Conservation (phyloP, 1,140 invertebrate species). For the Drosophila pruinosa region DNA sequence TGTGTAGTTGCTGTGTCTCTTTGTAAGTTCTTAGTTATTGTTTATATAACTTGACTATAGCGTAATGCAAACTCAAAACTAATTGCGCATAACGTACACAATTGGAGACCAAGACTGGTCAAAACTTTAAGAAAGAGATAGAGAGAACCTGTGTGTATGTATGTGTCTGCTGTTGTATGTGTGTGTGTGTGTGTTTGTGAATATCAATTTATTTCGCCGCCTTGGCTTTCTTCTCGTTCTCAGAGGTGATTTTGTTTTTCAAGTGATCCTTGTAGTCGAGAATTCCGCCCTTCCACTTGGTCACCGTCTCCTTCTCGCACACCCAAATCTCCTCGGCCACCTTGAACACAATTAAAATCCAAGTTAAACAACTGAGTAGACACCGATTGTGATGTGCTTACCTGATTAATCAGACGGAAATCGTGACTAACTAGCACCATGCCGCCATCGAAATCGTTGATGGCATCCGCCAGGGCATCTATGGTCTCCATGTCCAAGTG, state of each 20-base stretch:
- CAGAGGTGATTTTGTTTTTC: constrained; percentile 84
- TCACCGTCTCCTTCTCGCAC: constrained; percentile 97
- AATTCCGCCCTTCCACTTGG: constrained; percentile 98
- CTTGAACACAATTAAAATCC: constrained; percentile 83
- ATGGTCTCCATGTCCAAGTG: constrained; percentile 99
- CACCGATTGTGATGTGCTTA: constrained; percentile 72
- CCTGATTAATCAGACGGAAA: constrained; percentile 99
- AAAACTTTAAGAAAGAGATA: background rate
- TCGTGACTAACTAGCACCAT: constrained; percentile 98
- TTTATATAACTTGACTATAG: constrained; percentile 48
- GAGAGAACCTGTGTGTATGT: constrained; percentile 15
- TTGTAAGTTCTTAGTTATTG: constrained; percentile 4
- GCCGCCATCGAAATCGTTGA: constrained; percentile 99
- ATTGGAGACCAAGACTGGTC: background rate
- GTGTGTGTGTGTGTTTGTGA: constrained; percentile 13
- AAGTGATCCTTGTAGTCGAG: constrained; percentile 97
- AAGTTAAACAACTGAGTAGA: background rate
- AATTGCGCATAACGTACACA: constrained; percentile 42
- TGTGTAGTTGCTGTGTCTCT: constrained; percentile 2
- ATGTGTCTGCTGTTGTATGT: background rate
- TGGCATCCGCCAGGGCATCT: constrained; percentile 98
- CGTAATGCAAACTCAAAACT: constrained; percentile 51
- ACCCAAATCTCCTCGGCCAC: constrained; percentile 99
- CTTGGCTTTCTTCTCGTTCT: constrained; percentile 77
- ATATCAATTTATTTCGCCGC: constrained; percentile 63